Conservation (phyloP, 2,113 vertebrate species). For the Gavia stellata region DNA sequence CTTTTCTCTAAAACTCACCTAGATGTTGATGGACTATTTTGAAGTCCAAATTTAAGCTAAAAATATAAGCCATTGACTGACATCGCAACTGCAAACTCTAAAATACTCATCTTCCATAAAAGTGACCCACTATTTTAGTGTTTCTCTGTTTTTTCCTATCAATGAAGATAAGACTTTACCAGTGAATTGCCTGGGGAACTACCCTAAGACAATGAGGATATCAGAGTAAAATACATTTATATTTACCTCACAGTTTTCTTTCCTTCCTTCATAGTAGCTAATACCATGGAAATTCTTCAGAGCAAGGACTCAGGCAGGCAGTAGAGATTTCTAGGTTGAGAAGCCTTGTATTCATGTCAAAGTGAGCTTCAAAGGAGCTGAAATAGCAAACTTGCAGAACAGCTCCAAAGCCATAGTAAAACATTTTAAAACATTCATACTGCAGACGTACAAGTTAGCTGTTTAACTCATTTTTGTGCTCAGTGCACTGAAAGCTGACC, state of each 20-base stretch:
- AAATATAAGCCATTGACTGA: background rate
- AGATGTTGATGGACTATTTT: background rate
- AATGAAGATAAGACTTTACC: background rate
- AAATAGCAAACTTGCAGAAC: background rate
- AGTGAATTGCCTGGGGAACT: background rate
- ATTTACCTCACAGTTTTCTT: background rate
- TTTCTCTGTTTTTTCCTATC: background rate
- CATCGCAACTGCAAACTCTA: background rate
- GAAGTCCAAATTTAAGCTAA: background rate
- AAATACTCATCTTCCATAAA: background rate
- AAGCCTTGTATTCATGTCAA: background rate
- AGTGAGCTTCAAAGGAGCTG: background rate
- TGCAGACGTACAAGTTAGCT: accelerated
- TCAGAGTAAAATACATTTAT: background rate
- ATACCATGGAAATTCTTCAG: background rate
- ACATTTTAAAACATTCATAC: background rate
- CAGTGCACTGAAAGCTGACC: background rate
- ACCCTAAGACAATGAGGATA: background rate
- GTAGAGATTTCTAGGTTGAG: background rate
- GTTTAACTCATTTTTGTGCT: background rate
- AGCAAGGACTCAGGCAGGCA: background rate
- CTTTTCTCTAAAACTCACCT: background rate
- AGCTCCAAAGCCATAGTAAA: background rate
- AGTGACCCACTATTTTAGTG: background rate
- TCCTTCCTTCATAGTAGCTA: background rate